Conservation (phyloP, 2,888 invertebrate genomes). For the Andrena camellia region DNA sequence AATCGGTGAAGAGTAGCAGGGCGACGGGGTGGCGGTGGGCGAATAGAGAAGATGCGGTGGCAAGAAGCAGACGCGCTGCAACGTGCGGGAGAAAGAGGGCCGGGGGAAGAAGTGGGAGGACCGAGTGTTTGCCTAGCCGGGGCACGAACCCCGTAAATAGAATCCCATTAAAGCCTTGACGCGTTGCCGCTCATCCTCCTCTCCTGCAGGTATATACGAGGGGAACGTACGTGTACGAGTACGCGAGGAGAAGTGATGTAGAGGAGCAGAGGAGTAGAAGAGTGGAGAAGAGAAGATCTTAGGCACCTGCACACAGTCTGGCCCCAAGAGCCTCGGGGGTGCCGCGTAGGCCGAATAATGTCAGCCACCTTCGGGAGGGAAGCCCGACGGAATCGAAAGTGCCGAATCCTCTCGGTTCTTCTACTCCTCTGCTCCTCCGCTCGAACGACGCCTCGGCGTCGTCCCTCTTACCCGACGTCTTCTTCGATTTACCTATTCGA, state of each 20-base stretch:
- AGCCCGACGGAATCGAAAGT: constrained; percentile 48
- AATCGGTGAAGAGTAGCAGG: constrained; percentile 15
- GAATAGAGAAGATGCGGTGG: constrained; percentile 33
- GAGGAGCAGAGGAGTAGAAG: background rate
- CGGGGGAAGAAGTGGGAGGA: constrained; percentile 34
- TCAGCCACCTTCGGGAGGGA: constrained; percentile 29
- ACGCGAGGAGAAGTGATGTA: background rate
- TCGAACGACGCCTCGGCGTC: background rate
- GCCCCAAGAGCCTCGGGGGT: constrained; percentile 4
- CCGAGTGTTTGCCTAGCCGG: constrained; percentile 82
- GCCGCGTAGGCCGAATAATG: constrained; percentile 50
- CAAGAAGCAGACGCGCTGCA: constrained; percentile 37
- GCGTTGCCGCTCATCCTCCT: constrained; percentile 74
- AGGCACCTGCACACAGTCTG: constrained; percentile 51
- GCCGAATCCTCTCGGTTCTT: constrained; percentile 15
- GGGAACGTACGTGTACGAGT: constrained; percentile 40
- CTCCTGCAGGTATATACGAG: constrained; percentile 39
- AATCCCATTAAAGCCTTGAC: constrained; percentile 83
- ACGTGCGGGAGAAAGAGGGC: constrained; percentile 33
- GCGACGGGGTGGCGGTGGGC: background rate
- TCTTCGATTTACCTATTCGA: background rate
- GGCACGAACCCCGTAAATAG: constrained; percentile 83
- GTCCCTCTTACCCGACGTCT: no score
- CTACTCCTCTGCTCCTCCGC: background rate
- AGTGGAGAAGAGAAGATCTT: constrained; percentile 34